Evolutionary conservation across 2,888 invertebrate species (phyloP).

Genomic region (Cordilura impudica): DNA sequence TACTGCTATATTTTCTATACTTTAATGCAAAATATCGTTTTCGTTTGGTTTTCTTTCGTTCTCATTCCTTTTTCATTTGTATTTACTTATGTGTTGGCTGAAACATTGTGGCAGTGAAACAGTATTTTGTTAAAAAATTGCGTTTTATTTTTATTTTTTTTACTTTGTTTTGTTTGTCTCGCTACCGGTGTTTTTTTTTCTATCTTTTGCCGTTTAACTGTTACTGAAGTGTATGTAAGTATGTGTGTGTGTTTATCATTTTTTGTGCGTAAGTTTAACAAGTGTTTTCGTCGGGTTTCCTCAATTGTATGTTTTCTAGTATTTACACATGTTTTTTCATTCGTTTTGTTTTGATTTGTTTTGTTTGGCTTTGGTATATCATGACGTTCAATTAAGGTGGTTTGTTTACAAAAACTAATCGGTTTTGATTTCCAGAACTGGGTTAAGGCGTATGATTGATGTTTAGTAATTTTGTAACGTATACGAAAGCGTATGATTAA

Average conservation of each 20-base stretch:
- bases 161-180: neutral
- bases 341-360: neutral
- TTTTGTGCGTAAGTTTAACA: constrained; percentile 58
- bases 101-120: constrained; percentile 31
- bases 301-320: constrained; percentile 13
- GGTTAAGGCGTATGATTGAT: neutral
- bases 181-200: constrained; percentile 21
- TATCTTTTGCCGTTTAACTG: neutral
- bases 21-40: neutral
- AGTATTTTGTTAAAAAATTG: neutral
- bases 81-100: neutral
- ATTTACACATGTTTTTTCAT: neutral
- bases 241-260: neutral
- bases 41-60: neutral
- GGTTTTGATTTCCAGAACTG: too few relatives aligned
- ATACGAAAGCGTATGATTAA: constrained; percentile 36
- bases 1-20: neutral
- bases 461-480: too few relatives aligned
- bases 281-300: constrained; percentile 47
- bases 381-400: neutral
- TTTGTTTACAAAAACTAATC: constrained; percentile 9
- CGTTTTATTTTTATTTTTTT: neutral
- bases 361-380: constrained; percentile 4
- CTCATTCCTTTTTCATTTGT: neutral
- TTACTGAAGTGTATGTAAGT: neutral